phyloP scores from a whole-genome alignment of 2,797 vertebrate species.

The Geotrypetes seraphini region DNA sequence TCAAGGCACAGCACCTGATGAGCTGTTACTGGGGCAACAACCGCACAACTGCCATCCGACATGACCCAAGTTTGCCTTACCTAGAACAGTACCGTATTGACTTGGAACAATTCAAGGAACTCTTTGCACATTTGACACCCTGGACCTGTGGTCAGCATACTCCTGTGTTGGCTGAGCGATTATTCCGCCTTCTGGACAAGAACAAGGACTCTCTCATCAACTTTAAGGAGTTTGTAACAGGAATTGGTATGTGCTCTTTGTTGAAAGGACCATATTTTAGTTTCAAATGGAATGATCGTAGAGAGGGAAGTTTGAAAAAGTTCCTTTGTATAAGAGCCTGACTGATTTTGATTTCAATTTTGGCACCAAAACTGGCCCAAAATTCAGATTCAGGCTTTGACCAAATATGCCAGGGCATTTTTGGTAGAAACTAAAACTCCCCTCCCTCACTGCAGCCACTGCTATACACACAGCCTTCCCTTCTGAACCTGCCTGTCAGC shows the following conservation, averaged over 20 bases:
- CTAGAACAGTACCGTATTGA: slow-evolving; percentile 83
- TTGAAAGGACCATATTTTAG: too few relatives aligned
- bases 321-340: neutral
- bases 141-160: slow-evolving; percentile 81
- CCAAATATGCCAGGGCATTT: too few relatives aligned
- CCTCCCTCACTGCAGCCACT: too few relatives aligned
- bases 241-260: slow-evolving; percentile 76
- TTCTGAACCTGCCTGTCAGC: too few relatives aligned
- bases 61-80: slow-evolving; percentile 76
- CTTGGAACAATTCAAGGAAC: slow-evolving; percentile 70
- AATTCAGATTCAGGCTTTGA: too few relatives aligned
- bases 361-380: neutral
- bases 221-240: slow-evolving; percentile 93
- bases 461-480: too few relatives aligned
- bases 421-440: too few relatives aligned
- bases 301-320: neutral
- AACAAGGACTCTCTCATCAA: slow-evolving; percentile 90
- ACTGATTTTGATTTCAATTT: neutral
- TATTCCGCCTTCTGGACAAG: slow-evolving; percentile 83
- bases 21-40: slow-evolving; percentile 88
- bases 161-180: slow-evolving; percentile 60
- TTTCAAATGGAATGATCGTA: too few relatives aligned
- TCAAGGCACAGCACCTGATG: slow-evolving; percentile 82
- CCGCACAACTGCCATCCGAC: slow-evolving; percentile 53
- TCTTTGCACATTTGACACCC: slow-evolving; percentile 68